Percentiles rank a stretch among this genome's conserved stretches.
phyloP scores from a whole-genome alignment of 2,797 vertebrate genomes.

The Danio jaintianensis region DNA sequence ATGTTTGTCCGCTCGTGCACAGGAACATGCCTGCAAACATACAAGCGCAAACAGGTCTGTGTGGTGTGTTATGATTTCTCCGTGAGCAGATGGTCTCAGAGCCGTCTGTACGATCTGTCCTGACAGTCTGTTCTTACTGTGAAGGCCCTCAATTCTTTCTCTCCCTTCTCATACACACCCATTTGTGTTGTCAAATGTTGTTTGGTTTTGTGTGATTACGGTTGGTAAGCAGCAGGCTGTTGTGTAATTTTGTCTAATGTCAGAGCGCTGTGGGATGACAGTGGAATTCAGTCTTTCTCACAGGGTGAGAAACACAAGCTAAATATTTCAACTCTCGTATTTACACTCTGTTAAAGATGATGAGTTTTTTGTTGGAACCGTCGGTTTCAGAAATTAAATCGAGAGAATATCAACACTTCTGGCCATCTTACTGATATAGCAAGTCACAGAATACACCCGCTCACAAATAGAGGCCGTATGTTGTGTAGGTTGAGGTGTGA shows the following conservation, averaged over 20 bases:
- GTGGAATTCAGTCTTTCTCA: constrained; percentile 30
- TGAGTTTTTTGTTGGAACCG: not conserved
- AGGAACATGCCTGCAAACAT: constrained; percentile 13
- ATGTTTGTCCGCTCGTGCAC: not conserved
- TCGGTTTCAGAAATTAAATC: constrained; percentile 2
- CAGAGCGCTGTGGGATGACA: constrained; percentile 27
- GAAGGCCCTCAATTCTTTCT: constrained; percentile 22
- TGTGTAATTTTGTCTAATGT: constrained; percentile 49
- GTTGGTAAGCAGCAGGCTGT: constrained; percentile 45
- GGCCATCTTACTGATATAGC: not conserved
- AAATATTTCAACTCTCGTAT: constrained; percentile 36
- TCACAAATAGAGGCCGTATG: constrained; percentile 27
- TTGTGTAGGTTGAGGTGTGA: constrained; percentile 50
- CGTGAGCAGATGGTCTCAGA: constrained; percentile 43
- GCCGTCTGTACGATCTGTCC: constrained; percentile 40
- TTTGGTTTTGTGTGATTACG: constrained; percentile 43
- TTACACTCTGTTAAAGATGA: constrained; percentile 11
- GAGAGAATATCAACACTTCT: not conserved
- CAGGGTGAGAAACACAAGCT: constrained; percentile 43
- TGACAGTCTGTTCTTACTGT: constrained; percentile 47
- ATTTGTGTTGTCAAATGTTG: constrained; percentile 44
- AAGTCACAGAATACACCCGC: constrained; percentile 17
- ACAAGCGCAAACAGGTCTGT: constrained; percentile 28
- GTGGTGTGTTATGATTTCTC: constrained; percentile 17
- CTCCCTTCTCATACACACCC: constrained; percentile 17